Evolutionary conservation across 2,888 invertebrate genomes (phyloP), one percentile per base, ranked within the genome.

Genomic region (Branchellion lobata): DNA sequence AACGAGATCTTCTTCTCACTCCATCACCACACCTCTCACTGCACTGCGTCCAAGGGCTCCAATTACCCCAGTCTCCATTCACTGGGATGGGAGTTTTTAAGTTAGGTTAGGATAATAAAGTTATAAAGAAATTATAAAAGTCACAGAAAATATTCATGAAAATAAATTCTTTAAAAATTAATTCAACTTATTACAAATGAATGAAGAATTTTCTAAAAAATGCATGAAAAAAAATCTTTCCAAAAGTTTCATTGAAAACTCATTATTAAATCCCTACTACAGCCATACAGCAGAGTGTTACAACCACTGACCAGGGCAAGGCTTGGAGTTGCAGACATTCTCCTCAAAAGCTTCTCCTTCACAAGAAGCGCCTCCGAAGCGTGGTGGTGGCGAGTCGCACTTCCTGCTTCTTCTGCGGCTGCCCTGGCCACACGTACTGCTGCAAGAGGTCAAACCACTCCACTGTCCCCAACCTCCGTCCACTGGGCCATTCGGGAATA

Each of bases 41-140:
- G 83, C 91, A 91, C 11, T 86, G 81, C 8, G 89, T 88, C 91
- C 91, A 91, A 0, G 84, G 83, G 1, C 90, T 88, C 91, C 91
- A 91, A 0, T 84, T 79, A 0, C 89, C 89, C 90, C 90, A 87
- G 27, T 84, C 84, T 29, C 90, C 89, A 83, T 89, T 85, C 21
- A 87, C 87, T 86, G 40, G 5, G 5, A 40, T 40, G 5, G 14
- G 14, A 40, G 14, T 8, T 40, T 40, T 40, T 5, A 40, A 40
- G 14, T 40, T 8, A 40, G 5, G 40, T 40, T 14, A 40, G 8
- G 71, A 31, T 33, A 33, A 33, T n/a, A n/a, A 71, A n/a, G 29
- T n/a, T 71, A 27, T 8, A 71, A 71, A 14, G 8, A 71, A 33
- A 21, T 3, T n/a, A 21, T 27, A 29, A 65, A 65, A 51, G n/a